Evolutionary conservation across 1,140 invertebrate genomes (phyloP).

Genomic region (Drosophila pseudoobscura): DNA sequence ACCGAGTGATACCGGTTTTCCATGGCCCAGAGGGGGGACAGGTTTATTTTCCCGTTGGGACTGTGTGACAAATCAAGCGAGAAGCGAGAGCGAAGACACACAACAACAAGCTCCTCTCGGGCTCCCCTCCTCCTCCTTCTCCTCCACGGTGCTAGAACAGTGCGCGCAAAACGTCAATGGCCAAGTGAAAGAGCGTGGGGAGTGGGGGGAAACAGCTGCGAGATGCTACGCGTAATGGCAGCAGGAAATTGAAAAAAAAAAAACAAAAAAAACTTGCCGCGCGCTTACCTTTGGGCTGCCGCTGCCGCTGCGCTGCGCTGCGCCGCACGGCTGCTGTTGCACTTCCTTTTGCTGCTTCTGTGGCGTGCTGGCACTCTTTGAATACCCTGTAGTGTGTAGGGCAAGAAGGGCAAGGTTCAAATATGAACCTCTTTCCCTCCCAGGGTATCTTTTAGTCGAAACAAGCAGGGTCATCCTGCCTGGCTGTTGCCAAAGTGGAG

Average conservation of each 20-base stretch:
- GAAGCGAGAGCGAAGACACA: conserved; percentile 53
- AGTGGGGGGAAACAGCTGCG: conserved; percentile 21
- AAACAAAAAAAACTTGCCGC: conserved; percentile 43
- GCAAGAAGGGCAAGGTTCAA: background rate
- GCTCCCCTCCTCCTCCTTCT: background rate
- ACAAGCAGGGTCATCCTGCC: background rate
- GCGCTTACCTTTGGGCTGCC: conserved; percentile 42
- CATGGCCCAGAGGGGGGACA: conserved; percentile 61
- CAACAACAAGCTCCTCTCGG: conserved; percentile 13
- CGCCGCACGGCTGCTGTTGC: conserved; percentile 38
- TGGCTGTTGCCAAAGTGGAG: conserved; percentile 31
- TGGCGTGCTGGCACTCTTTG: conserved; percentile 23
- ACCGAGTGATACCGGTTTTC: conserved; percentile 62
- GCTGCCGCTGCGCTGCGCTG: conserved; percentile 31
- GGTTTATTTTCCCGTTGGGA: conserved; percentile 79
- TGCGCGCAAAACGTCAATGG: conserved; percentile 72
- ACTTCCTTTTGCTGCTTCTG: conserved; percentile 33
- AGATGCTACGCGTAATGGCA: conserved; percentile 57
- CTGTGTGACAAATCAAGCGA: conserved; percentile 80
- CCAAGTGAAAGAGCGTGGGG: conserved; percentile 37
- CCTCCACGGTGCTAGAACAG: conserved; percentile 29
- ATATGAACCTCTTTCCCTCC: background rate
- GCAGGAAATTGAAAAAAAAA: conserved; percentile 74
- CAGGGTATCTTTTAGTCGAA: conserved; percentile 9
- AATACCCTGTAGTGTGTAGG: background rate